phyloP scores from a whole-genome alignment of 2,888 invertebrate genomes.

The Stenchaetothrips biformis region DNA sequence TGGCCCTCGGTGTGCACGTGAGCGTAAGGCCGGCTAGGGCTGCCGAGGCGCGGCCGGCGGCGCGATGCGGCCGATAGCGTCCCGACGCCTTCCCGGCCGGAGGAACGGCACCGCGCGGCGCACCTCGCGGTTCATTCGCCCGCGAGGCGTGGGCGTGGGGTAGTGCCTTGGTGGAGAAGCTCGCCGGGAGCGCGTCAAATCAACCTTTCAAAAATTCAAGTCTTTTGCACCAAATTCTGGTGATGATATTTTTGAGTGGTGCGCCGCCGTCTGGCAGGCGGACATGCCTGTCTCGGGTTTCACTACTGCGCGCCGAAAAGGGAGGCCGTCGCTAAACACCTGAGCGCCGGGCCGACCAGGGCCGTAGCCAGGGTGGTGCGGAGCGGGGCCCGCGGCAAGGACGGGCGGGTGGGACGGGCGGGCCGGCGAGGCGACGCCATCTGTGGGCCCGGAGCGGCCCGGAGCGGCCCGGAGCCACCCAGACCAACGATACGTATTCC shows the following conservation, averaged over 20 bases:
- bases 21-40: background rate
- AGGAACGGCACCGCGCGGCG: background rate
- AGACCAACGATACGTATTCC: too few species aligned
- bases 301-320: slow-evolving; percentile 28
- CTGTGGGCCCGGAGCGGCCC: background rate
- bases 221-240: too few species aligned
- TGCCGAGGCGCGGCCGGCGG: slow-evolving; percentile 23
- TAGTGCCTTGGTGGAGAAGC: too few species aligned
- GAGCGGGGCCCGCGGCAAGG: background rate
- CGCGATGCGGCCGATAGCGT: background rate
- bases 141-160: background rate
- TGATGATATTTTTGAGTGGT: too few species aligned
- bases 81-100: background rate
- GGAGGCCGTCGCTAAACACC: background rate
- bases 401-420: background rate
- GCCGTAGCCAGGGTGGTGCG: background rate
- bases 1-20: background rate
- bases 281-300: background rate
- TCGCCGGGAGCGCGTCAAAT: too few species aligned
- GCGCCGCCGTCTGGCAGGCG: too few species aligned
- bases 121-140: background rate
- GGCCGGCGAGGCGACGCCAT: background rate
- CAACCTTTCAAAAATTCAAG: too few species aligned
- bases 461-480: too few species aligned
- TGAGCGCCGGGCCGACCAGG: too few species aligned